Evolutionary conservation across 2,797 vertebrate genomes (phyloP).

Genomic region (Peromyscus melanophrys): DNA sequence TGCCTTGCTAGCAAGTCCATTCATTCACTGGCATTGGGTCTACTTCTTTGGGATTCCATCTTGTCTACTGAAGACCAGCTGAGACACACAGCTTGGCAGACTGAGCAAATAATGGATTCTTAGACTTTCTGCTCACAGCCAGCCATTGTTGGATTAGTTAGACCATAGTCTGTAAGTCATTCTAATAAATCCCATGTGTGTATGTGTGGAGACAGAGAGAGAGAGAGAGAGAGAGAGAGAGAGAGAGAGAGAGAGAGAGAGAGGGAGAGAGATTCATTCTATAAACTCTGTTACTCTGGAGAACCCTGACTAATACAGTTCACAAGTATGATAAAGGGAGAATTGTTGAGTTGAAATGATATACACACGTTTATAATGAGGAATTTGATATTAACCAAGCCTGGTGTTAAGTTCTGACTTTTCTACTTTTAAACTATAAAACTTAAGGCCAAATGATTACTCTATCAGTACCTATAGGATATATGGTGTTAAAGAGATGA

Average conservation of each 20-base stretch:
- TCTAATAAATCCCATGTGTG: not conserved
- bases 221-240: too few species aligned
- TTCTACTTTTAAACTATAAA: slow-evolving; percentile 17
- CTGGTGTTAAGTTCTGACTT: slow-evolving; percentile 6
- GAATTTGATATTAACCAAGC: not conserved
- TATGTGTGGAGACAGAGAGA: too few species aligned
- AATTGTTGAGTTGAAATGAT: not conserved
- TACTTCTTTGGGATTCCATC: not conserved
- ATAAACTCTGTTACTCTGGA: not conserved
- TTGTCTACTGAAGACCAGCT: not conserved
- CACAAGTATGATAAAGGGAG: not conserved
- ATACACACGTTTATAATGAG: not conserved
- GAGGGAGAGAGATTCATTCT: not conserved
- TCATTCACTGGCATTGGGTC: not conserved
- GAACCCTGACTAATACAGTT: not conserved
- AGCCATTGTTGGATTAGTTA: not conserved
- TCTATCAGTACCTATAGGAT: not conserved
- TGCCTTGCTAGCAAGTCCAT: not conserved
- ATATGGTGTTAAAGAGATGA: not conserved
- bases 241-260: not conserved
- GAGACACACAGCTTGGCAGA: not conserved
- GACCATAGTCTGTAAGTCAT: not conserved
- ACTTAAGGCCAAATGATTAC: slow-evolving; percentile 44
- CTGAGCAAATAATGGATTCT: not conserved
- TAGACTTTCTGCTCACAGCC: not conserved